A percentile compares a stretch with the other conserved stretches of the same genome.
These are phyloP conservation scores for Danionella dracula DNA, from an alignment of 2,797 vertebrate genomes.

Conservation along the genomic window DNA sequence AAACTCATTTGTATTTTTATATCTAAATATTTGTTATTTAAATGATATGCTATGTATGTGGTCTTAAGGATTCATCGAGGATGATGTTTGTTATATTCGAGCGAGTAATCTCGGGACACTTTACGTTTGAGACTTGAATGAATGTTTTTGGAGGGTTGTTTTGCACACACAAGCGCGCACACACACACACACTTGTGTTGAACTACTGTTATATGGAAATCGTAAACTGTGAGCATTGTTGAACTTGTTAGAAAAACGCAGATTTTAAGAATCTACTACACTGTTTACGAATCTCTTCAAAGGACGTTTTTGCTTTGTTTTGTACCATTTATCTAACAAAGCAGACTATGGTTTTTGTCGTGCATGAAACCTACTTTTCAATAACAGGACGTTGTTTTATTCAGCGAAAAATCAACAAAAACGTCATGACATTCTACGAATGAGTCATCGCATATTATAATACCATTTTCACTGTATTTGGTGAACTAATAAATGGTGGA, in stretches of 20 bases:
- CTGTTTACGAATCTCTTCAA: constrained; percentile 82
- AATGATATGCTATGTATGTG: constrained; percentile 81
- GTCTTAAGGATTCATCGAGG: constrained; percentile 82
- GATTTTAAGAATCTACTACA: constrained; percentile 78
- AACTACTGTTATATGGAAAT: constrained; percentile 80
- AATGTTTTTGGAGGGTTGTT: constrained; percentile 78
- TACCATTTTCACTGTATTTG: constrained; percentile 97
- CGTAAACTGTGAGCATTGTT: constrained; percentile 82
- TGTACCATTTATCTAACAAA: constrained; percentile 88
- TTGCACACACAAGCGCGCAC: constrained; percentile 73
- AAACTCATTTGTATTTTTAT: constrained; percentile 99
- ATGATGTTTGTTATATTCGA: constrained; percentile 72
- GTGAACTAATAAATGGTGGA: constrained; percentile 94
- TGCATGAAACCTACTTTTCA: constrained; percentile 91
- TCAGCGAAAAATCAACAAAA: constrained; percentile 80
- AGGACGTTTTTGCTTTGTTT: constrained; percentile 80
- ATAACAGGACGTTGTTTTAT: constrained; percentile 85
- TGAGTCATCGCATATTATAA: constrained; percentile 96
- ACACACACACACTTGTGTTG: constrained; percentile 79
- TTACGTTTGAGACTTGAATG: constrained; percentile 70
- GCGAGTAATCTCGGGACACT: constrained; percentile 65
- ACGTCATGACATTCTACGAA: constrained; percentile 94
- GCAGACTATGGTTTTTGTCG: constrained; percentile 85
- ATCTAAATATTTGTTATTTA: constrained; percentile 99
- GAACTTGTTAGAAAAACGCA: constrained; percentile 78